Conservation (phyloP, 2,113 vertebrate species). For the Perccottus glenii region DNA sequence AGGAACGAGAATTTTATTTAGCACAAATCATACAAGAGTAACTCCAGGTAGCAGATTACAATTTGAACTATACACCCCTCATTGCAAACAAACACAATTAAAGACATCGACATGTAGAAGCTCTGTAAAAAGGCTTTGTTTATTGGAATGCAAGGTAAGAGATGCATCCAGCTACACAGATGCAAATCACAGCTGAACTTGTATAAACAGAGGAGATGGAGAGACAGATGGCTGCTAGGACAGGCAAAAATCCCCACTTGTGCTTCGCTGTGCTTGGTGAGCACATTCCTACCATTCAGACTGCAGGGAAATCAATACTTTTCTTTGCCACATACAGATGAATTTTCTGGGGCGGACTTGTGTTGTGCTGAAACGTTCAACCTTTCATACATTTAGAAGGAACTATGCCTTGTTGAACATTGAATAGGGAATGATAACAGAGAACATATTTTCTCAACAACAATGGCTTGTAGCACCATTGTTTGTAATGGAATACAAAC, state of each 20-base stretch:
- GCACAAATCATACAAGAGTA: no score
- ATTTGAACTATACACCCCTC: constrained; percentile 11
- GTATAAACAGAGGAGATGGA: constrained; percentile 29
- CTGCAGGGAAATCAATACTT: constrained; percentile 73
- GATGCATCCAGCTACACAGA: constrained; percentile 2
- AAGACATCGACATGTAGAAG: constrained; percentile 4
- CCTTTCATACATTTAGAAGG: constrained; percentile 42
- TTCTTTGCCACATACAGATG: constrained; percentile 68
- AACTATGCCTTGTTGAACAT: constrained; percentile 51
- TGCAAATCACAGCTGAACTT: constrained; percentile 47
- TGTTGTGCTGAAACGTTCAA: constrained; percentile 56
- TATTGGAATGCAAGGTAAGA: constrained; percentile 6
- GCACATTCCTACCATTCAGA: constrained; percentile 63
- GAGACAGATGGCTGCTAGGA: constrained; percentile 39
- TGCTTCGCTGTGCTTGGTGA: constrained; percentile 35
- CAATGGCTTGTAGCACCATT: no score
- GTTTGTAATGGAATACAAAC: no score
- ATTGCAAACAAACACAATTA: constrained; percentile 4
- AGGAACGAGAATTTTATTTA: no score
- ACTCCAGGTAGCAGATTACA: background rate
- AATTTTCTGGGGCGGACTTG: constrained; percentile 51
- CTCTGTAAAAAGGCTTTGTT: constrained; percentile 16
- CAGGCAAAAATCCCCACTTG: constrained; percentile 57
- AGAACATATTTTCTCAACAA: no score
- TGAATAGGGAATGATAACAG: constrained; percentile 45